Evolutionary conservation across 2,113 vertebrate species (phyloP), one percentile per base, ranked within the genome.

Genomic region (Fregata magnificens): DNA sequence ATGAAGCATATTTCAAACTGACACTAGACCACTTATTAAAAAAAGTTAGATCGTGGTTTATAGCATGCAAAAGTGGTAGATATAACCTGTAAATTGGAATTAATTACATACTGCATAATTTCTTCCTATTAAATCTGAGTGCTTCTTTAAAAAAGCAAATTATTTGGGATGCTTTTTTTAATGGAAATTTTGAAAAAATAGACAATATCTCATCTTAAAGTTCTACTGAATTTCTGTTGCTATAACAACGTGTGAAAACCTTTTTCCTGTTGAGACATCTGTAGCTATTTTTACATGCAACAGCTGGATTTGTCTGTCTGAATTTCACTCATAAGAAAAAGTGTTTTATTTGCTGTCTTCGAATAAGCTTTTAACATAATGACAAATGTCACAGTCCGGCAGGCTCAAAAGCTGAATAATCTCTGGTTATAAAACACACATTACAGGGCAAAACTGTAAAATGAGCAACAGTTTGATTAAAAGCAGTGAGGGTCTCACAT

Each of bases 251-350:
- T 88, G 61, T 94, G 95, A 96, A 98, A 98, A 97, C 91, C 97
- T 88, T 98, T 98, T 71, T 98, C 96, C 95, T 97, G 96, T 89
- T 95, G 95, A 95, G 97, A 98, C 96, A 98, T 98, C 97, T 97
- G 97, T 86, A 98, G 97, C 97, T 98, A 99, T 98, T 98, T 98
- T 98, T 98, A 98, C 97, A 97, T 82, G 44, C 69, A 98, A 98
- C 98, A 98, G 97, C 98, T 99, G 98, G 97, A 98, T 98, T 95
- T 98, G 95, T 96, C 97, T 95, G 94, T 90, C 95, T 97, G 98
- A 98, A 97, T 97, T 97, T 97, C 92, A 95, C 92, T 97, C 85
- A 83, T 18, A 97, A 97, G 53, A 91, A 80, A 95, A 96, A 94
- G 70, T 87, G 87, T 36, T 97, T 97, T 92, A 28, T 93, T 96